A percentile compares a stretch with the other conserved stretches of the same genome.
phyloP scores from a whole-genome alignment of 1,140 invertebrate genomes.

The Hyles euphorbiae region DNA sequence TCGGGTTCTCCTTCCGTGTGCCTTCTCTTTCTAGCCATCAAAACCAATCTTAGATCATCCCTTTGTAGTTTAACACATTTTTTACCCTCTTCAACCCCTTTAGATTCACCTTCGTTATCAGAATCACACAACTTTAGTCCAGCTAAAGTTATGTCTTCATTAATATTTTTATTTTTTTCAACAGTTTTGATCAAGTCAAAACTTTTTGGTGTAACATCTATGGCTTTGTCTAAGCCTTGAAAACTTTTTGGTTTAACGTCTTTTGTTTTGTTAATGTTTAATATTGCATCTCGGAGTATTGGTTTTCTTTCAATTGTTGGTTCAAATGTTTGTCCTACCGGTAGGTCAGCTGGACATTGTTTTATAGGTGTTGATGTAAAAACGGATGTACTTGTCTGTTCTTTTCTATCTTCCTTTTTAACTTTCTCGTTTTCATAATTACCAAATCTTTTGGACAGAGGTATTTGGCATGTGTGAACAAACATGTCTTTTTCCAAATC shows the following conservation, averaged over 20 bases:
- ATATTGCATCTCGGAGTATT: no score
- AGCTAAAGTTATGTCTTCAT: not conserved
- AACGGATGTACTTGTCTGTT: not conserved
- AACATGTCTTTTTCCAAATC: constrained; percentile 6
- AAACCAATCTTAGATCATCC: constrained; percentile 30
- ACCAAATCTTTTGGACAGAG: constrained; percentile 20
- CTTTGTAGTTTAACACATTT: constrained; percentile 10
- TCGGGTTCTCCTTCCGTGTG: not conserved
- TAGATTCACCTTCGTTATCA: not conserved
- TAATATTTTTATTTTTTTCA: not conserved
- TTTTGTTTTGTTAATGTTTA: no score
- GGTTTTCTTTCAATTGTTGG: no score
- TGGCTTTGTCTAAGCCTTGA: no score
- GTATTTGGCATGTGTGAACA: constrained; percentile 11
- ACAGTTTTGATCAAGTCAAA: no score
- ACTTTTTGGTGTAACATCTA: no score
- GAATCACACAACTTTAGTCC: not conserved
- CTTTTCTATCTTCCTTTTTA: not conserved
- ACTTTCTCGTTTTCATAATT: constrained; percentile 13
- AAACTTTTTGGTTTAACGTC: no score
- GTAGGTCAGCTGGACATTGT: not conserved
- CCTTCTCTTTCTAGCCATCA: constrained; percentile 25
- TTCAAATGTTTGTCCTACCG: not conserved
- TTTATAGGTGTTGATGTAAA: not conserved
- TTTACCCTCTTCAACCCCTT: not conserved